These are phyloP conservation scores for Barnardius zonarius DNA, from an alignment of 2,113 vertebrate species.

Conservation along the genomic window DNA sequence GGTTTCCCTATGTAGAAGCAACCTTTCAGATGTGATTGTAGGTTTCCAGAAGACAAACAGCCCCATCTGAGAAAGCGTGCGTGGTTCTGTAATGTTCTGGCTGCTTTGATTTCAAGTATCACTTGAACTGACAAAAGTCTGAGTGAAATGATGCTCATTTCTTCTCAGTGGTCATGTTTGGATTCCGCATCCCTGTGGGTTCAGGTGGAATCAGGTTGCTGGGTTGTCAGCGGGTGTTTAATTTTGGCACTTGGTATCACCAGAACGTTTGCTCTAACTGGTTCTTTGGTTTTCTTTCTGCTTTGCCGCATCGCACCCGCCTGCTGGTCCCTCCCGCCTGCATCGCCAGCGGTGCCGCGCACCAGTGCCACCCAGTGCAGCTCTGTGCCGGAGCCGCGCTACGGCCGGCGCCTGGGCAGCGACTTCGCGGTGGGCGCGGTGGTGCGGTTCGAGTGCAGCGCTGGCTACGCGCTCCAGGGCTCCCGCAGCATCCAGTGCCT, in stretches of 20 bases:
- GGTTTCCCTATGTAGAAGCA: background rate
- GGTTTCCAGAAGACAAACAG: background rate
- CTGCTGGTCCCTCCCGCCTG: background rate
- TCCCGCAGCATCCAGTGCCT: conserved; percentile 88
- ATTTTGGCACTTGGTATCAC: accelerated
- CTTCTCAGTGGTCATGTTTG: background rate
- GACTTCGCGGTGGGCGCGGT: conserved; percentile 90
- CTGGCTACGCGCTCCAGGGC: conserved; percentile 88
- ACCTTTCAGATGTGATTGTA: background rate
- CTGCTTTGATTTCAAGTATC: background rate
- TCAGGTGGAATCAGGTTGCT: background rate
- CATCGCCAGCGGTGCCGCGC: conserved; percentile 84
- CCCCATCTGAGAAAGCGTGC: background rate
- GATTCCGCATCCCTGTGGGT: background rate
- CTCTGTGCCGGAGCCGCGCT: conserved; percentile 93
- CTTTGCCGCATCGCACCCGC: accelerated
- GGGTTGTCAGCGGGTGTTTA: accelerated
- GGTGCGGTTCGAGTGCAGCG: conserved; percentile 90
- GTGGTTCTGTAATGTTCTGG: accelerated
- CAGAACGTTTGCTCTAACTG: background rate
- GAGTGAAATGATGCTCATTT: background rate
- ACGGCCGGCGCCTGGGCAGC: conserved; percentile 89
- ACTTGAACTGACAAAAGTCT: background rate
- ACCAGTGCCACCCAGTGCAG: conserved; percentile 97
- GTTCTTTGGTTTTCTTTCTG: accelerated